Conservation (phyloP, 2,113 vertebrate genomes). For the Okapia johnstoni region DNA sequence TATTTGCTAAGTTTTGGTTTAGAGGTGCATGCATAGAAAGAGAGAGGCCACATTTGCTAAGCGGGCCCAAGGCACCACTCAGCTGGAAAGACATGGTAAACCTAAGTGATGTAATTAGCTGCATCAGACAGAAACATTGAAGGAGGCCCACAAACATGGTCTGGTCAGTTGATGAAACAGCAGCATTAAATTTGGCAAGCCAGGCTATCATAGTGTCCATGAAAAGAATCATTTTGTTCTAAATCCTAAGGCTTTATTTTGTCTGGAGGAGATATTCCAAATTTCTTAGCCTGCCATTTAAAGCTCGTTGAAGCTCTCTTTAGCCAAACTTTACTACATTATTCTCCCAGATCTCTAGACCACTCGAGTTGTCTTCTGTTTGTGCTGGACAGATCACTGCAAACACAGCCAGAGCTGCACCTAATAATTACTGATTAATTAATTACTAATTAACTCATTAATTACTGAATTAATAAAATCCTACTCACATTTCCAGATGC, state of each 20-base stretch:
- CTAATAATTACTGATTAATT: not conserved
- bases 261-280: not conserved
- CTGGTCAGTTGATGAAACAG: rapidly evolving
- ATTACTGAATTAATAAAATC: not conserved
- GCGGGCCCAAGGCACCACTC: not conserved
- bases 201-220: rapidly evolving
- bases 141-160: rapidly evolving
- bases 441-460: not conserved
- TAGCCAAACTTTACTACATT: not conserved
- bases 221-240: not conserved
- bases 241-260: not conserved
- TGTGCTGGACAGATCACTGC: rapidly evolving
- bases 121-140: not conserved
- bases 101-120: rapidly evolving
- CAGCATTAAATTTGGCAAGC: not conserved
- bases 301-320: not conserved
- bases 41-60: rapidly evolving
- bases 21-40: not conserved
- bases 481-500: not conserved
- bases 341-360: not conserved
- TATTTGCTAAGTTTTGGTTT: rapidly evolving
- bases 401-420: rapidly evolving
- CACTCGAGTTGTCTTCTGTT: rapidly evolving
- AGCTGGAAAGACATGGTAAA: too few species aligned
- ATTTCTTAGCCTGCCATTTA: not conserved